A percentile compares a stretch with the other conserved stretches of the same genome.
phyloP scores from a whole-genome alignment of 2,797 vertebrate genomes.

The Xenopus petersii region DNA sequence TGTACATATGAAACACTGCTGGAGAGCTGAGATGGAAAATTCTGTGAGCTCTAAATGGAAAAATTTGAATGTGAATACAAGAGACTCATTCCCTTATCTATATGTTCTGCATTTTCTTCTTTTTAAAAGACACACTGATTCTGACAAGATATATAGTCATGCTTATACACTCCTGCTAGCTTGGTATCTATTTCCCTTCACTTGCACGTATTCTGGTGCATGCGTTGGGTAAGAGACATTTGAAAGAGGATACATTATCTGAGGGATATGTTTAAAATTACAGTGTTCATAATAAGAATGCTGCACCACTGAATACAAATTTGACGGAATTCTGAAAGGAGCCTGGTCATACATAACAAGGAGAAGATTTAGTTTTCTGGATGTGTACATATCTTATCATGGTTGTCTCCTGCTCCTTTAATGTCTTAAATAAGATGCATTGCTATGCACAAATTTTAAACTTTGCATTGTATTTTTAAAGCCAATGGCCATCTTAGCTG shows the following conservation, averaged over 20 bases:
- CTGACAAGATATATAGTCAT: conserved; percentile 62
- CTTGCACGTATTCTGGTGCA: conserved; percentile 19
- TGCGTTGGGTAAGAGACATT: conserved; percentile 5
- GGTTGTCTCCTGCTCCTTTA: conserved; percentile 8
- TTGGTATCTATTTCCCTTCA: conserved; percentile 47
- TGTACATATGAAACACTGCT: conserved; percentile 63
- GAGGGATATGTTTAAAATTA: conserved; percentile 28
- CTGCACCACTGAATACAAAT: conserved; percentile 25
- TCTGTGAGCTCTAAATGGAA: conserved; percentile 64
- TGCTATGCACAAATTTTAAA: conserved; percentile 31
- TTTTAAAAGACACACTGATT: conserved; percentile 60
- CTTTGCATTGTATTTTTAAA: conserved; percentile 1
- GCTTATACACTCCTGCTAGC: conserved; percentile 59
- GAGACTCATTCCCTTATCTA: conserved; percentile 61
- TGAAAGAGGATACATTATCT: conserved; percentile 16
- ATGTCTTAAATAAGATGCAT: conserved; percentile 33
- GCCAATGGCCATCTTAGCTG: not conserved
- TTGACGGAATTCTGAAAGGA: conserved; percentile 21
- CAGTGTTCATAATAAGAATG: conserved; percentile 5
- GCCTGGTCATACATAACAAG: conserved; percentile 31
- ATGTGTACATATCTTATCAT: conserved; percentile 17
- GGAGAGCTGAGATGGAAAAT: conserved; percentile 66
- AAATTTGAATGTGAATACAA: conserved; percentile 63
- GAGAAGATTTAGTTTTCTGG: conserved; percentile 27
- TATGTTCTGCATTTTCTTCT: conserved; percentile 62